Evolutionary conservation across 2,113 vertebrate species (phyloP).

Genomic region (Dipodomys ordii): DNA sequence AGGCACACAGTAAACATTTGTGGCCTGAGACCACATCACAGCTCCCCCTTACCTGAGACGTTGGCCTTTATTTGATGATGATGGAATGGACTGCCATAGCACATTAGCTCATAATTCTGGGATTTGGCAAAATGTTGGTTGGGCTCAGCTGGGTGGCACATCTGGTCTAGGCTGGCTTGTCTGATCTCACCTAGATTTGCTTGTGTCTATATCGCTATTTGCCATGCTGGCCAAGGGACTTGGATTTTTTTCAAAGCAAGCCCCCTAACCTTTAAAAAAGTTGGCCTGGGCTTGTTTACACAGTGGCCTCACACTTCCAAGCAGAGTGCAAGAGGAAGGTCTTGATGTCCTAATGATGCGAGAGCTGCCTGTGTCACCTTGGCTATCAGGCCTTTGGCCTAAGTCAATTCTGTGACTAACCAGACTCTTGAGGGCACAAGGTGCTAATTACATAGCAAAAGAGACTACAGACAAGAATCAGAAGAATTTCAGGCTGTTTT

Average conservation of each 20-base stretch:
- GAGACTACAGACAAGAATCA: not conserved
- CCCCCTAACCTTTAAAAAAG: not conserved
- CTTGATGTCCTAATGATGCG: too few species aligned
- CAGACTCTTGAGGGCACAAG: not conserved
- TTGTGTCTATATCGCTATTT: not conserved
- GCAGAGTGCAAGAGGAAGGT: not conserved
- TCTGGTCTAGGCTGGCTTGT: not conserved
- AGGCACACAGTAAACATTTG: not conserved
- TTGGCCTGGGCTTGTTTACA: not conserved
- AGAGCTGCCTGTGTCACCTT: not conserved
- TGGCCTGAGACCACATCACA: not conserved
- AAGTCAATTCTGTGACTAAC: not conserved
- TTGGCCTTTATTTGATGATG: not conserved
- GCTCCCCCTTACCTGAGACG: not conserved
- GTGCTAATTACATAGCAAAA: not conserved
- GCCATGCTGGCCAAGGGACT: not conserved
- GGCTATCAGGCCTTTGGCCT: not conserved
- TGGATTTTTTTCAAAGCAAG: not conserved
- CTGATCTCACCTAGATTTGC: not conserved
- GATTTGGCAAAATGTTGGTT: not conserved
- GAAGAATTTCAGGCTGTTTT: not conserved
- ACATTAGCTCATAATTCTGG: not conserved
- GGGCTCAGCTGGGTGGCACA: not conserved
- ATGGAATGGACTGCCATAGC: not conserved
- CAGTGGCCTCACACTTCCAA: not conserved